Conservation (phyloP, 2,797 vertebrate species). For the Botia almorhae region DNA sequence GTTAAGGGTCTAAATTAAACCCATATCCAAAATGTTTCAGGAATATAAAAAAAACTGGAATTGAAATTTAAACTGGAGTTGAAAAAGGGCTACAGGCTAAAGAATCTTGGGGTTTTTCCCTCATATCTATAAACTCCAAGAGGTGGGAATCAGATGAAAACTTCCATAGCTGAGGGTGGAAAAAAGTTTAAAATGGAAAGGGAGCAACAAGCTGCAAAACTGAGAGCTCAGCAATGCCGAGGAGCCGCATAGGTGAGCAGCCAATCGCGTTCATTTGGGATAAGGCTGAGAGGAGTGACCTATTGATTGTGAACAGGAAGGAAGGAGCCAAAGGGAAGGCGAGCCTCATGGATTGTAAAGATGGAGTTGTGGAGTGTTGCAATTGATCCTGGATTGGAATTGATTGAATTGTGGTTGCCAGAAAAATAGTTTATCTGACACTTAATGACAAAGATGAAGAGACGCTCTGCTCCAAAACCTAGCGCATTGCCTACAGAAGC, state of each 20-base stretch:
- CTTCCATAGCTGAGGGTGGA: background rate
- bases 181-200: background rate
- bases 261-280: slow-evolving; percentile 37
- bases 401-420: slow-evolving; percentile 53
- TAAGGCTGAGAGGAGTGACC: slow-evolving; percentile 49
- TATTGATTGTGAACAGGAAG: slow-evolving; percentile 37
- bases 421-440: slow-evolving; percentile 48
- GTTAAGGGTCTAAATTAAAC: too few species aligned
- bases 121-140: slow-evolving; percentile 5
- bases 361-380: slow-evolving; percentile 21
- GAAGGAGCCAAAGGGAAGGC: slow-evolving; percentile 34
- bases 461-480: slow-evolving; percentile 32
- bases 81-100: too few species aligned
- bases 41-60: too few species aligned
- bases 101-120: background rate
- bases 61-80: too few species aligned
- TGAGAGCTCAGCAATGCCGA: slow-evolving; percentile 4
- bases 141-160: background rate
- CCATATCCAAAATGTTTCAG: too few species aligned
- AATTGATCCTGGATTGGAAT: slow-evolving; percentile 47
- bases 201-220: background rate
- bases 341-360: slow-evolving; percentile 32
- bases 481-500: background rate
- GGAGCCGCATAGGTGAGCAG: slow-evolving; percentile 33
- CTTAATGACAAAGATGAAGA: slow-evolving; percentile 35